Evolutionary conservation across 1,140 invertebrate species (phyloP).

Genomic region (Hyles vespertilio): DNA sequence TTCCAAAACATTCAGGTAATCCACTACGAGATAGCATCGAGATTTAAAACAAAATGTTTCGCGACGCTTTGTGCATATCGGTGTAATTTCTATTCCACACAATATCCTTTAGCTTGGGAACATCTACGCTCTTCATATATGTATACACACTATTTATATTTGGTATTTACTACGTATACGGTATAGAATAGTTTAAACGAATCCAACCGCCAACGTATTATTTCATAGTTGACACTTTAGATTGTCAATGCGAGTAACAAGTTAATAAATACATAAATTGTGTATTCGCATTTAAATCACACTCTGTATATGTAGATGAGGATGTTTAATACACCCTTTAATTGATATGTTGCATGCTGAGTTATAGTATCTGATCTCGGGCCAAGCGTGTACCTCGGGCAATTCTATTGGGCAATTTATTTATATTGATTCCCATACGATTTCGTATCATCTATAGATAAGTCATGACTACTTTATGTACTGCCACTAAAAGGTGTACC

Average conservation of each 20-base stretch:
- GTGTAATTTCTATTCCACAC: too few species aligned
- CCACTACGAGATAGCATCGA: slow-evolving; percentile 1
- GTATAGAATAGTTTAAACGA: slow-evolving; percentile 3
- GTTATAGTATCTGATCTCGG: slow-evolving; percentile 57
- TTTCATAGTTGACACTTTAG: slow-evolving; percentile 6
- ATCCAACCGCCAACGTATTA: neutral
- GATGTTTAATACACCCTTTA: slow-evolving; percentile 59
- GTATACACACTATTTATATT: too few species aligned
- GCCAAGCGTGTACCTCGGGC: slow-evolving; percentile 50
- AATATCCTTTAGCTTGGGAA: too few species aligned
- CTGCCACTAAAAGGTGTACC: slow-evolving; percentile 43
- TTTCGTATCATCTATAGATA: slow-evolving; percentile 60
- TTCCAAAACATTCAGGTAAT: too few species aligned
- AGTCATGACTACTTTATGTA: slow-evolving; percentile 55
- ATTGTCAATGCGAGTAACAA: slow-evolving; percentile 13
- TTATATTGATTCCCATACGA: slow-evolving; percentile 67
- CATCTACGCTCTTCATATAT: too few species aligned
- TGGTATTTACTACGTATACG: too few species aligned
- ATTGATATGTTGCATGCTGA: slow-evolving; percentile 69
- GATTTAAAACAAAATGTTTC: neutral
- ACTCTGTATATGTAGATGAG: slow-evolving; percentile 34
- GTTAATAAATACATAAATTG: slow-evolving; percentile 34
- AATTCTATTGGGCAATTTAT: slow-evolving; percentile 68
- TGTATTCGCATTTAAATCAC: slow-evolving; percentile 43
- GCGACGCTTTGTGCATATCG: too few species aligned